phyloP scores from a whole-genome alignment of 2,888 invertebrate genomes.

The Eueremaeus valkanovi region DNA sequence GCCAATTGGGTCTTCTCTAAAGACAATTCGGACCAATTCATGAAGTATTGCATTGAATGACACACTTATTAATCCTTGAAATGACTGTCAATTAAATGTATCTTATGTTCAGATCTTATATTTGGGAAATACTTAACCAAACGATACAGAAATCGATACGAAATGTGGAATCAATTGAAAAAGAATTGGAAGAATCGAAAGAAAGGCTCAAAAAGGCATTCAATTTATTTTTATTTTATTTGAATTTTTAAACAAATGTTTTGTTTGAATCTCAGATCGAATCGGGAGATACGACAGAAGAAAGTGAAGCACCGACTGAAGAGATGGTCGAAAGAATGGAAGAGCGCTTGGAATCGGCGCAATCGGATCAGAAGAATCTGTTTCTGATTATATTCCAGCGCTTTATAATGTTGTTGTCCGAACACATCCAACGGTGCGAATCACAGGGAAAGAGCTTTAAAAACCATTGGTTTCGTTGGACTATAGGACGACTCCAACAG shows the following conservation, averaged over 20 bases:
- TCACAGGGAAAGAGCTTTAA: constrained; percentile 87
- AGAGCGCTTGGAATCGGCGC: constrained; percentile 85
- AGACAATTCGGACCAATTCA: constrained; percentile 85
- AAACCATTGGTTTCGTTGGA: constrained; percentile 94
- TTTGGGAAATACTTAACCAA: constrained; percentile 94
- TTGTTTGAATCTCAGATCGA: constrained; percentile 41
- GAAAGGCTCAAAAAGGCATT: constrained; percentile 74
- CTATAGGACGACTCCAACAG: constrained; percentile 87
- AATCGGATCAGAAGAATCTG: constrained; percentile 92
- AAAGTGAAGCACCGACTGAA: constrained; percentile 62
- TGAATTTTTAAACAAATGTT: no score
- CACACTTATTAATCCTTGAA: neutral
- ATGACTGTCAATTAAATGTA: neutral
- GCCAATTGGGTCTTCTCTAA: constrained; percentile 97
- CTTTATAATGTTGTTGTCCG: constrained; percentile 95
- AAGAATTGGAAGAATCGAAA: constrained; percentile 74
- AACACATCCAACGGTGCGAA: constrained; percentile 88
- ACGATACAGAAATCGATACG: constrained; percentile 96
- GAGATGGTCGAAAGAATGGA: constrained; percentile 93
- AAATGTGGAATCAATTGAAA: constrained; percentile 73
- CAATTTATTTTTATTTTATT: neutral
- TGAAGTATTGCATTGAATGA: constrained; percentile 57
- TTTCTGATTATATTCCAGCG: constrained; percentile 96
- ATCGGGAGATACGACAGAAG: constrained; percentile 53
- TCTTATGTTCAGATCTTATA: constrained; percentile 65